Evolutionary conservation across 2,113 vertebrate species (phyloP), one percentile per base, ranked within the genome.

Genomic region (Ammodramus savannarum): DNA sequence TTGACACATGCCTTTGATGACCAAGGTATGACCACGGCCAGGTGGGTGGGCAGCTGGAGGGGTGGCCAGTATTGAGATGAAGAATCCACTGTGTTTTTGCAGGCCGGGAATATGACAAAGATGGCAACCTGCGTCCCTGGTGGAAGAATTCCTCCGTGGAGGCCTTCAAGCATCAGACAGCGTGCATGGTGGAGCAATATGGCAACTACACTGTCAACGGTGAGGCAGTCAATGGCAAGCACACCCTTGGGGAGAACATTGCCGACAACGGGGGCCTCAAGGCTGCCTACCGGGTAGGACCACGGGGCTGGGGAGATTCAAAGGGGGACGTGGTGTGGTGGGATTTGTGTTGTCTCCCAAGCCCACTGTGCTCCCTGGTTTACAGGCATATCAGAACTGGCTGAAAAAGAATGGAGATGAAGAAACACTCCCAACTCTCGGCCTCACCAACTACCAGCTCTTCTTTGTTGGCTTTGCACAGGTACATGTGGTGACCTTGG

Each of bases 401-500:
- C 98, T 99, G 89, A 93, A 97, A 93, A 99, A 98, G 95, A 99
- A 99, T 0, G 99, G 99, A 3, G 97, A 98, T 19, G 99, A 99
- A 95, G 92, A 98, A 65, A 97, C 92, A 0, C 95, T 99, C 84
- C 99, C 99, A 3, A 98, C 98, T 1, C 98, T 99, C 0, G 98
- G 98, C 59, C 98, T 99, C 97, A 99, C 98, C 12, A 99, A 99
- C 82, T 97, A 98, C 92, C 99, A 99, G 97, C 98, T 99, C 81
- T 99, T 99, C 97, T 99, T 99, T 3, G 97, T 99, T 7, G 99
- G 99, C 26, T 99, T 99, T 32, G 99, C 99, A 1, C 99, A 99
- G 99, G 99, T 99, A 89, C 25, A 23, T 6, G 4, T 21, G 58
- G 38, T 29, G 39, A 44, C 14, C 54, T 68, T 52, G 34, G 1